A percentile compares a stretch with the other conserved stretches of the same genome.
Conservation (phyloP, 2,113 vertebrate species). For the Lagopus muta region DNA sequence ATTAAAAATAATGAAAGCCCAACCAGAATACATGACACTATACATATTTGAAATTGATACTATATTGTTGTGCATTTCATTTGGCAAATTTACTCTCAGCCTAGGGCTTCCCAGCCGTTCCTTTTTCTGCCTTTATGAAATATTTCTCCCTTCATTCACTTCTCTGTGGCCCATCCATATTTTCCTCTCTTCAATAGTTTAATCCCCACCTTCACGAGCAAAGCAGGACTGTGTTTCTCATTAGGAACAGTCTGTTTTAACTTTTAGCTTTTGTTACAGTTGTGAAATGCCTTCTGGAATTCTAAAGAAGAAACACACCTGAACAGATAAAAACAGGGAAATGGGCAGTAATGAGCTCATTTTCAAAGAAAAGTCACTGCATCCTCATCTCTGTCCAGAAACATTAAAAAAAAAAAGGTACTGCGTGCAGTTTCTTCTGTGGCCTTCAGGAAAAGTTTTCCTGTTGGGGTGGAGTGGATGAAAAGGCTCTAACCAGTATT, state of each 20-base stretch:
- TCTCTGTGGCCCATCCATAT: background rate
- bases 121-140: background rate
- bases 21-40: background rate
- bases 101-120: background rate
- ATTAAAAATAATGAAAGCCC: background rate
- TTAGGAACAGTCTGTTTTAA: background rate
- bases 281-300: conserved; percentile 36
- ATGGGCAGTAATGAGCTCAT: conserved; percentile 48
- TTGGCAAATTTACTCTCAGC: background rate
- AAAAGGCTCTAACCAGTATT: background rate
- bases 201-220: background rate
- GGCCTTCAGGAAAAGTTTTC: background rate
- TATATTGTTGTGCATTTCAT: background rate
- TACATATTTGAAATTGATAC: background rate
- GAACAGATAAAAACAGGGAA: conserved; percentile 53
- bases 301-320: conserved; percentile 23
- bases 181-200: background rate
- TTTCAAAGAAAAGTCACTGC: conserved; percentile 37
- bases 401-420: background rate
- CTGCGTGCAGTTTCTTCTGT: background rate
- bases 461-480: background rate
- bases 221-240: background rate
- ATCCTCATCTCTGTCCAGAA: conserved; percentile 28
- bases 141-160: background rate
- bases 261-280: conserved; percentile 37